Evolutionary conservation across 2,797 vertebrate genomes (phyloP), one percentile per base, ranked within the genome.

Genomic region (Thripadectes ignobilis): DNA sequence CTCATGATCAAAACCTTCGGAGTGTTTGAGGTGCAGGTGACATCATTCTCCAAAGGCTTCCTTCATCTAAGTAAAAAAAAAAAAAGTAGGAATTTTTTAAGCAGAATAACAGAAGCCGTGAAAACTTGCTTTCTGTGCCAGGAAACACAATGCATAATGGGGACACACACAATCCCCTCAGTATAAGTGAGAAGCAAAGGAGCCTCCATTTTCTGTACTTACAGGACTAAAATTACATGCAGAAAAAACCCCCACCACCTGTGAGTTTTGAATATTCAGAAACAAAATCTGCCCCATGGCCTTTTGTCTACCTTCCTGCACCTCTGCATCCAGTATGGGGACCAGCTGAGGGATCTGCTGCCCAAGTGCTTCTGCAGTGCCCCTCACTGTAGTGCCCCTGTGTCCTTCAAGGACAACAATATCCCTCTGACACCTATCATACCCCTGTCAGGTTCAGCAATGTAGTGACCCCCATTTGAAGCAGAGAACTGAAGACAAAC

Each of bases 1-100:
- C 89, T 90, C 61, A 58, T 71, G 74, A 95, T 92, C 88, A 96
- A 95, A 97, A 92, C 68, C 65, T 88, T 69, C 55, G 54, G 52
- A 92, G 84, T 74, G 65, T 94, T 61, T 94, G 75, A 95, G 74
- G 62, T 3, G 0, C 32, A 79, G 78, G 36, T 90, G 74, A 94
- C 75, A 87, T 85, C 86, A 89, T 83, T 89, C 85, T 94, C 93
- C 81, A 89, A 93, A 92, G 81, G 6, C 7, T 58, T 85, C 65
- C 88, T 97, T 92, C 71, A 81, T 91, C 89, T 84, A 63, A 94
- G 71, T 38, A 2, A 32, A 13, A 45, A 79, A 83, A 83, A 84
- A 85, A 27, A 83, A 85, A 84, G 41, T 32, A 80, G 18, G 16
- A 71, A 34, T 55, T 88, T 94, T 92, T 93, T 78, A 93, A 91